A percentile compares a stretch with the other conserved stretches of the same genome.
phyloP scores from a whole-genome alignment of 2,888 invertebrate genomes.

The Cremastinae sp. region DNA sequence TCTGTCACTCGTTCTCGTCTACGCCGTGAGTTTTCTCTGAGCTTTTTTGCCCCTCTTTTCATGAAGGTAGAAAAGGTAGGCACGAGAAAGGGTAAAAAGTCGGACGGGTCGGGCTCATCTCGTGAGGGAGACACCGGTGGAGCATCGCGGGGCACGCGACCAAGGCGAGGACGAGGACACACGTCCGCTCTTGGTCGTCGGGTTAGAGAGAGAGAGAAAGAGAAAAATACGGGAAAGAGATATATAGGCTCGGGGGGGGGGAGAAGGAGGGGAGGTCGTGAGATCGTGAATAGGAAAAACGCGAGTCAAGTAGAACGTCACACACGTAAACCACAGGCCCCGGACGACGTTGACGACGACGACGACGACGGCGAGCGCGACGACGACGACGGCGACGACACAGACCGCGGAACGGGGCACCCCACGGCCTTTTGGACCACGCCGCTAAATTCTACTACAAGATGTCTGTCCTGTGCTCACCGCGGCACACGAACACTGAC shows the following conservation, averaged over 20 bases:
- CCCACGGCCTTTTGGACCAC: conserved; percentile 73
- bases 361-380: conserved; percentile 64
- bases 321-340: conserved; percentile 35
- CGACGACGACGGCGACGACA: conserved; percentile 64
- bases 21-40: not conserved
- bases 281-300: conserved; percentile 12
- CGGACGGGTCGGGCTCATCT: conserved; percentile 37
- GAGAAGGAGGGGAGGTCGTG: conserved; percentile 26
- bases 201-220: conserved; percentile 7
- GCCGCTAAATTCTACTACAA: conserved; percentile 79
- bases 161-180: conserved; percentile 60
- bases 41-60: not conserved
- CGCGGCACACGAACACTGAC: conserved; percentile 77
- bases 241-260: not conserved
- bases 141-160: conserved; percentile 55
- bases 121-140: conserved; percentile 45
- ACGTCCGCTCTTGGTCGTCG: conserved; percentile 49
- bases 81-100: conserved; percentile 29
- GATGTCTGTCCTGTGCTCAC: conserved; percentile 76
- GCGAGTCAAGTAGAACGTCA: conserved; percentile 27
- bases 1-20: conserved; percentile 6
- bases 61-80: conserved; percentile 7
- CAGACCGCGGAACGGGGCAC: conserved; percentile 67
- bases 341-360: conserved; percentile 58
- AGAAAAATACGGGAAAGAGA: not conserved